phyloP scores from a whole-genome alignment of 2,888 invertebrate species.

The Neoascia interrupta region DNA sequence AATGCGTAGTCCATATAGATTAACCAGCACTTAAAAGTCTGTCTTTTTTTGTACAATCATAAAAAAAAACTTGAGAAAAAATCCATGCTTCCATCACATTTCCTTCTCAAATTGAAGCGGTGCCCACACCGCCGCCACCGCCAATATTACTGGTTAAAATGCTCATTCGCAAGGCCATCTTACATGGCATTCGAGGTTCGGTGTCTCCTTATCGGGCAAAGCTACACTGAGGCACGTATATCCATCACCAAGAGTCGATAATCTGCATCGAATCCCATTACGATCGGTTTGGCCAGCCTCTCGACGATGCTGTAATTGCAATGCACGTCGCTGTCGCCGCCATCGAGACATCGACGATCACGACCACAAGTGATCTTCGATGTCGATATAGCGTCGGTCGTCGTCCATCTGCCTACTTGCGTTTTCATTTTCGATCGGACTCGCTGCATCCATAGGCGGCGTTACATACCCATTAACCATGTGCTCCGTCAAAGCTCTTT shows the following conservation, averaged over 20 bases:
- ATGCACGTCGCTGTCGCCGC: conserved; percentile 1
- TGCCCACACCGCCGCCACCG: conserved; percentile 34
- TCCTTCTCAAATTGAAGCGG: conserved; percentile 39
- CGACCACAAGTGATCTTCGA: too few species aligned
- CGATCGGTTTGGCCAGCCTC: conserved; percentile 9
- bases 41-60: too few species aligned
- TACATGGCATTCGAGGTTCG: conserved; percentile 9
- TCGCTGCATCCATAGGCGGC: conserved; percentile 28
- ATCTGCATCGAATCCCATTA: conserved; percentile 57
- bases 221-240: conserved; percentile 30
- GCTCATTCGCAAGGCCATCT: conserved; percentile 48
- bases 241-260: conserved; percentile 35
- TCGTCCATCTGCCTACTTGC: conserved; percentile 60
- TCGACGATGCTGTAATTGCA: conserved; percentile 10
- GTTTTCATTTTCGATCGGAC: conserved; percentile 45
- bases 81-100: conserved; percentile 36
- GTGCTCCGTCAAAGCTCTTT: conserved; percentile 21
- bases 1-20: background rate
- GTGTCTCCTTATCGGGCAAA: conserved; percentile 37
- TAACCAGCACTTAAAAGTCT: too few species aligned
- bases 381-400: conserved; percentile 27
- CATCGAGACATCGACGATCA: background rate
- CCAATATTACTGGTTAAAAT: conserved; percentile 13
- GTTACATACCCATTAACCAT: conserved; percentile 17
- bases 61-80: background rate